Evolutionary conservation across 2,888 invertebrate species (phyloP), one percentile per base, ranked within the genome.

Genomic region (Augochlorella aurata): DNA sequence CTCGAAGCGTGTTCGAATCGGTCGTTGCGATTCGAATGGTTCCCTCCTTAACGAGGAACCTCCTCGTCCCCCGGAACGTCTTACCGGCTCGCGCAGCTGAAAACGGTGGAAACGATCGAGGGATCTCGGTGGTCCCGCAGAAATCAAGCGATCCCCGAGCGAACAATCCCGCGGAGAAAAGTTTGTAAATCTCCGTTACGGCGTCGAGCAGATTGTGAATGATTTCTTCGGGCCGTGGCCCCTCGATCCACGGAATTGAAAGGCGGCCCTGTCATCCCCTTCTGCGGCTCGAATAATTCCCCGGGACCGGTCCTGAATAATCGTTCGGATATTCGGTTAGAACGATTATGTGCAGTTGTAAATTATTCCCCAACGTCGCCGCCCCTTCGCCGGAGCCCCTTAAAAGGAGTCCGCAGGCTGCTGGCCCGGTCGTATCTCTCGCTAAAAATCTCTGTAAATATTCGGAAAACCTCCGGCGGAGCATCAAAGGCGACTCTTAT

Each of bases 301-400:
- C 21, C 77, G 52, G 52, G 18, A 45, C 77, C 77, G 49, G 63
- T 68, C 52, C 52, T 65, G 76, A 65, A 79, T 76, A 76, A 76
- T 76, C 79, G 68, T 47, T 63, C 61, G 76, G 24, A 75, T 52
- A 52, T 69, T 76, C 78, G 52, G 52, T 38, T 52, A 45, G 72
- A 77, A 47, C 61, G 63, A 79, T 69, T 63, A 69, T 65, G 69
- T 8, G 47, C 52, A 69, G 63, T 69, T 69, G 68, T 77, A 61
- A 68, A 79, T 79, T 79, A 76, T 69, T 76, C 61, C 38, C 18
- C 61, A 16, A 18, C 18, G 21, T 16, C 14, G 24, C 18, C 24
- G 61, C 29, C 4, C 24, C 12, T 8, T 61, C 16, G 16, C 61
- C 47, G 47, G 0, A 0, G 38, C 3, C 38, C 14, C 58, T 58